phyloP scores from a whole-genome alignment of 2,888 invertebrate genomes.

The Orchesellides sinensis region DNA sequence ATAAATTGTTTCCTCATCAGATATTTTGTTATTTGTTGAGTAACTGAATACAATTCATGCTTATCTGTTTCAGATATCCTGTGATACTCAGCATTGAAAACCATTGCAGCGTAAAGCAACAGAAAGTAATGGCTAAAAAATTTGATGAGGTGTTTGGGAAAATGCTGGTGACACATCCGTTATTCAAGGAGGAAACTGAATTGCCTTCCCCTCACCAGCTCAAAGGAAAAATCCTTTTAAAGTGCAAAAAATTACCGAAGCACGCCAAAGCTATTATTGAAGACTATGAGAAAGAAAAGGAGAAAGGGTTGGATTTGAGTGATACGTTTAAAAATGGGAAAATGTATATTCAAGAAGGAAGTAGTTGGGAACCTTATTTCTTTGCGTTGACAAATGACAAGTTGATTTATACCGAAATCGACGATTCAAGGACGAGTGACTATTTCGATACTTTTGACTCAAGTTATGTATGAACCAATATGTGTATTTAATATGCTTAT shows the following conservation, averaged over 20 bases:
- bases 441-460: slow-evolving; percentile 80
- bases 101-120: slow-evolving; percentile 92
- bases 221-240: slow-evolving; percentile 86
- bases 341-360: slow-evolving; percentile 69
- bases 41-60: no score
- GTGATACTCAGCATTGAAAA: slow-evolving; percentile 94
- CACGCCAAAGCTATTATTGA: slow-evolving; percentile 87
- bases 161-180: slow-evolving; percentile 85
- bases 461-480: background rate
- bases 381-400: slow-evolving; percentile 69
- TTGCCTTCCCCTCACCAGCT: slow-evolving; percentile 77
- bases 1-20: no score
- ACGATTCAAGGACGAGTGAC: slow-evolving; percentile 76
- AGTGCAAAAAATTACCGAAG: slow-evolving; percentile 95
- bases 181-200: slow-evolving; percentile 85
- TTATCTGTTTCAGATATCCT: slow-evolving; percentile 83
- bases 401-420: slow-evolving; percentile 71
- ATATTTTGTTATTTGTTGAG: no score
- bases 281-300: slow-evolving; percentile 80
- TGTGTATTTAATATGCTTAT: background rate
- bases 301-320: slow-evolving; percentile 43
- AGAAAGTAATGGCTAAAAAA: slow-evolving; percentile 91
- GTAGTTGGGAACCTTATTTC: slow-evolving; percentile 66
- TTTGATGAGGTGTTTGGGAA: slow-evolving; percentile 91
- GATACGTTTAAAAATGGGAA: slow-evolving; percentile 72